phyloP scores from a whole-genome alignment of 2,888 invertebrate genomes.

The Hemithea aestivaria region DNA sequence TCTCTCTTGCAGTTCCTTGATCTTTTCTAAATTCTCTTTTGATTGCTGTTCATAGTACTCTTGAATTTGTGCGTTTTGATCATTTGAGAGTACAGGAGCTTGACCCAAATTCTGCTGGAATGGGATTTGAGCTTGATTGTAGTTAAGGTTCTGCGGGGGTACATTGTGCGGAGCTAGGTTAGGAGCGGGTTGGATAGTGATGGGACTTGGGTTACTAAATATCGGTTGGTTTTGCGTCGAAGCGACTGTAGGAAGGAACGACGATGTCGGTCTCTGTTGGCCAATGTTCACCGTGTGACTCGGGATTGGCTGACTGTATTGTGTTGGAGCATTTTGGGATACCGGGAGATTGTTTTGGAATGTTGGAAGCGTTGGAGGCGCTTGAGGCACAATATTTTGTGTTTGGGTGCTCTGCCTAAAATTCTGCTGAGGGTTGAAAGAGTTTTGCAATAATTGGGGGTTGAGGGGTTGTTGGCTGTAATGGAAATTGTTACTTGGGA shows the following conservation, averaged over 20 bases:
- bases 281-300: slow-evolving; percentile 52
- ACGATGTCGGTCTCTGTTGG: slow-evolving; percentile 62
- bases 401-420: slow-evolving; percentile 47
- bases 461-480: slow-evolving; percentile 51
- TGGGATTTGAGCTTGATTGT: slow-evolving; percentile 44
- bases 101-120: slow-evolving; percentile 63
- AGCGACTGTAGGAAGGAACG: slow-evolving; percentile 62
- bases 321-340: slow-evolving; percentile 43
- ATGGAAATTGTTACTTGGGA: slow-evolving; percentile 49
- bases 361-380: slow-evolving; percentile 56
- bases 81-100: slow-evolving; percentile 66
- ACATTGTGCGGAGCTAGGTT: slow-evolving; percentile 48
- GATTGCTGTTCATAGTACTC: slow-evolving; percentile 80
- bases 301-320: slow-evolving; percentile 39
- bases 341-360: slow-evolving; percentile 53
- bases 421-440: slow-evolving; percentile 46
- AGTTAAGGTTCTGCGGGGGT: slow-evolving; percentile 35
- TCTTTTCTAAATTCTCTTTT: slow-evolving; percentile 80
- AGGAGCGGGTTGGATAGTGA: slow-evolving; percentile 69
- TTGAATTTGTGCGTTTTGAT: slow-evolving; percentile 75
- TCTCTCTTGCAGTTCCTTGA: slow-evolving; percentile 85
- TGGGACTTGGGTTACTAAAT: slow-evolving; percentile 61
- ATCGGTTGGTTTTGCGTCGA: slow-evolving; percentile 48
- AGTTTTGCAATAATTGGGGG: slow-evolving; percentile 44
- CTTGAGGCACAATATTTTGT: slow-evolving; percentile 55